Percentiles rank a stretch among this genome's conserved stretches.
Evolutionary conservation across 2,888 invertebrate genomes (phyloP).

Genomic region (Piscicola geometra): DNA sequence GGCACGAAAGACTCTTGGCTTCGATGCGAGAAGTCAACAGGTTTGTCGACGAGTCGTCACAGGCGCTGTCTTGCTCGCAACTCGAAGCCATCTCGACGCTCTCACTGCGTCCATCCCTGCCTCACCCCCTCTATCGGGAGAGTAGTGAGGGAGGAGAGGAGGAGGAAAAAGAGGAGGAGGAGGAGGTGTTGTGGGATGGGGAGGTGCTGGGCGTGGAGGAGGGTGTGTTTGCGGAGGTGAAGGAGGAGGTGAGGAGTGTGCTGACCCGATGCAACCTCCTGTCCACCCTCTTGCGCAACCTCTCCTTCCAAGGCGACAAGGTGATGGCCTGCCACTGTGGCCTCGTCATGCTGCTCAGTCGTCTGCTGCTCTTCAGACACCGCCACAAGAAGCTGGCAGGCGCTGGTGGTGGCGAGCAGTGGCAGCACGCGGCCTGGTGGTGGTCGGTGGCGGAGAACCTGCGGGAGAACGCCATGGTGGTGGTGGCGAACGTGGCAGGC

Average conservation of each 20-base stretch:
- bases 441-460: conserved; percentile 88
- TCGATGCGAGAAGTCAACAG: not conserved
- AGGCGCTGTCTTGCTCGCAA: conserved; percentile 1
- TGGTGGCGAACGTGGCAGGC: conserved; percentile 89
- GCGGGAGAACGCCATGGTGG: conserved; percentile 91
- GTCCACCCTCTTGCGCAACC: conserved; percentile 89
- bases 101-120: not conserved
- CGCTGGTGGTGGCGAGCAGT: not conserved
- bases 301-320: conserved; percentile 89
- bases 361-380: conserved; percentile 82
- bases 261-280: conserved; percentile 84
- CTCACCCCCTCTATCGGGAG: not conserved
- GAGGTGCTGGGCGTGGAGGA: conserved; percentile 52
- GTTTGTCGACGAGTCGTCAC: not conserved
- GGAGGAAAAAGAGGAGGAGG: not conserved
- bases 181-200: conserved; percentile 37
- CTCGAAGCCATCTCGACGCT: not conserved
- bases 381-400: conserved; percentile 64
- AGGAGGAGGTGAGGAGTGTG: conserved; percentile 72
- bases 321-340: conserved; percentile 71
- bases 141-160: not conserved
- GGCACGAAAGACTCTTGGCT: not conserved
- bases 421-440: conserved; percentile 61
- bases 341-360: conserved; percentile 82
- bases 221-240: conserved; percentile 48